Base-by-base conservation (phyloP, 2,797 vertebrate genomes). In the Artibeus lituratus region DNA sequence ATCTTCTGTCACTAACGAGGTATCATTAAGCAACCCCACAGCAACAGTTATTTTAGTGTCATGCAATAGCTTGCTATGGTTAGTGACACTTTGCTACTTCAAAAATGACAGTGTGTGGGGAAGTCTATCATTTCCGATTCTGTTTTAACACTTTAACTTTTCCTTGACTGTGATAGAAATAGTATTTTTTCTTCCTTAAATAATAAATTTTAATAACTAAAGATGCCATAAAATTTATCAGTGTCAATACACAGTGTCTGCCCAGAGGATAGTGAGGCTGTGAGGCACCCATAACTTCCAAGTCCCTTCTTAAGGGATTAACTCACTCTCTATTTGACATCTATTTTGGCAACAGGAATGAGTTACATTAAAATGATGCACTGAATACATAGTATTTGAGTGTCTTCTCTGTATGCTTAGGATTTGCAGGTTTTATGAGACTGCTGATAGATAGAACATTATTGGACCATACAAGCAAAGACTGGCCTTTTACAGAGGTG, bases 1-100 rank as follows among this genome's bases (percentile, higher is more conserved):
- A 98, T 98, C 98, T 98, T 97, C 97, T 96, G 96, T 97, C 95
- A 96, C 97, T 98, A 98, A 98, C 72, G 95, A 98, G 98, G 97
- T 97, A 97, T 97, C 98, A 98, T 98, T 98, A 98, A 97, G 97
- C 81, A 98, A 97, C 91, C 97, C 96, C 95, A 88, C 86, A 96
- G 97, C 95, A 96, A 90, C 69, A 95, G 96, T 91, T 97, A 98
- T 97, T 93, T 95, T 73, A 1, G 14, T 44, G 97, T 74, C 53
- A 73, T 70, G 53, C 82, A 95, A 84, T 49, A 97, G 65, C 42
- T 49, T 42, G 37, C 55, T 73, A 11, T 74, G 88, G 95, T 94
- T 97, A 90, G 70, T 24, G 95, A 97, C 92, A 72, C 35, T 89
- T 95, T 80, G 87, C 37, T n/a, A 70, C 82, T 67, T 78, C 26